Percentiles rank a stretch among this genome's conserved stretches.
Evolutionary conservation across 2,888 invertebrate genomes (phyloP).

Genomic region (Anaspis maculata): DNA sequence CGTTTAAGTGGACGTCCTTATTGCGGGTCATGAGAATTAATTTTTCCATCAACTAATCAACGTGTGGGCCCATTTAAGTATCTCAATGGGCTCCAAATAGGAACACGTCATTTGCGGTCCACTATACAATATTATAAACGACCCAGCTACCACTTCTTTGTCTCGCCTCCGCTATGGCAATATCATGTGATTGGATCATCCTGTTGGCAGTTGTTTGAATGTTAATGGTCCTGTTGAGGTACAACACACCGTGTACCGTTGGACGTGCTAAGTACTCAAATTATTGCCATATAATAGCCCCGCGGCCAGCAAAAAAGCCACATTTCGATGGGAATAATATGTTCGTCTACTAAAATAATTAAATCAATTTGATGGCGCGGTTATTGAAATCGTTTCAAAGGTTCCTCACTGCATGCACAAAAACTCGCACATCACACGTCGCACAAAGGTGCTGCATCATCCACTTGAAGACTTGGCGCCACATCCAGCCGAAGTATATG

Average conservation of each 20-base stretch:
- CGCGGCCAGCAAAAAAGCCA: too few relatives aligned
- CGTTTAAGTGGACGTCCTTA: too few relatives aligned
- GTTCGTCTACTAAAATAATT: conserved; percentile 9
- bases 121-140: conserved; percentile 17
- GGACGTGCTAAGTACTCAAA: too few relatives aligned
- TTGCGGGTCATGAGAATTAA: conserved; percentile 23
- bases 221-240: too few relatives aligned
- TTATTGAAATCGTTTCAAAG: too few relatives aligned
- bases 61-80: conserved; percentile 31
- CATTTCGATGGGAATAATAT: too few relatives aligned
- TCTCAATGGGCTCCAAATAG: conserved; percentile 29
- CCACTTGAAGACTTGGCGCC: conserved; percentile 19
- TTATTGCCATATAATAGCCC: too few relatives aligned
- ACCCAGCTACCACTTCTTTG: conserved; percentile 26
- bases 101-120: conserved; percentile 30
- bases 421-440: too few relatives aligned
- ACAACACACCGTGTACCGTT: too few relatives aligned
- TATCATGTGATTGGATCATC: conserved; percentile 26
- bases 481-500: too few relatives aligned
- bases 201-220: conserved; percentile 20
- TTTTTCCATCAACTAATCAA: conserved; percentile 29
- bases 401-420: too few relatives aligned
- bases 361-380: too few relatives aligned
- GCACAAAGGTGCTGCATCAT: conserved; percentile 14
- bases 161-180: conserved; percentile 23